Evolutionary conservation across 1,140 invertebrate species (phyloP), one percentile per base, ranked within the genome.

Genomic region (Danaus melanippus): DNA sequence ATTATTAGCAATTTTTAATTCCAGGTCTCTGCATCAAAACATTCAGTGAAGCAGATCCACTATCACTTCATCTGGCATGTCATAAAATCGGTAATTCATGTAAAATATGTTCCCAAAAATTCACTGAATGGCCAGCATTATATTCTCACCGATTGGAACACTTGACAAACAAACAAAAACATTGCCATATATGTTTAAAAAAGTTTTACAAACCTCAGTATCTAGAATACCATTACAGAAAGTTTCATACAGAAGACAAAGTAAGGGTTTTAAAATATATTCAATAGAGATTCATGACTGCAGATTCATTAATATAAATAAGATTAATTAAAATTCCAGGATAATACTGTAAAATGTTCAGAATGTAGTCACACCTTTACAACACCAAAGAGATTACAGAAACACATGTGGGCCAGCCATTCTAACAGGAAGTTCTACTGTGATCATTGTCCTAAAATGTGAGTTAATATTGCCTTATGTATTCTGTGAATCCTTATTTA

Each of bases 161-260:
- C 58, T 43, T 81, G 11, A 63, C 66, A 0, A 10, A 12, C 4
- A 61, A 50, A 5, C 46, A 68, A 44, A 51, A 48, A 39, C 48
- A 12, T 2, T 85, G 82, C 53, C 76, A 80, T 21, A 59, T 85
- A 41, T 85, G 82, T 57, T 12, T 44, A 7, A 75, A 69, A 61
- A 48, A 43, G 10, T 77, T 60, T 55, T 52, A 12, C 7, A 53
- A 65, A 49, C 21, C 45, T 40, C 8, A 42, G 0, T 64, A 70
- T 56, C 52, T 83, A 43, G 75, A 83, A 51, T 64, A 60, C 50
- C 79, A 83, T 60, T 81, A 74, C 41, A 74, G 61, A 43, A 75
- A 62, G 46, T 32, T 46, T 10, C 73, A 82, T 64, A 68, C 66
- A 50, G 45, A 64, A 43, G 64, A 60, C 48, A 62, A 69, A 57